These are phyloP conservation scores for Amphipoea lucens DNA, from an alignment of 2,888 invertebrate species.

Conservation along the genomic window DNA sequence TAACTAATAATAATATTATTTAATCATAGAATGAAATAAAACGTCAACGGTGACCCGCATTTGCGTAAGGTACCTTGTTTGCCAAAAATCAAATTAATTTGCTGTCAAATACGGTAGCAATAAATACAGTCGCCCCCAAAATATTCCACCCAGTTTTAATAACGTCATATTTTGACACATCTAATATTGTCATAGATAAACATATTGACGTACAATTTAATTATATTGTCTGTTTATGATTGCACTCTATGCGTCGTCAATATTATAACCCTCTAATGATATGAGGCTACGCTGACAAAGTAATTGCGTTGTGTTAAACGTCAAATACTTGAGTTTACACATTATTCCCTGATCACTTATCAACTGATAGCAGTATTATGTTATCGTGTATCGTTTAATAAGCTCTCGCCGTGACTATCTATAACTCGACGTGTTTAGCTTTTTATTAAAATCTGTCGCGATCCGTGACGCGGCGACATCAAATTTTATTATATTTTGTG, in stretches of 20 bases:
- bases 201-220: slow-evolving; percentile 56
- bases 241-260: slow-evolving; percentile 37
- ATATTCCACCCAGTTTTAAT: slow-evolving; percentile 42
- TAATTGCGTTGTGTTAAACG: slow-evolving; percentile 65
- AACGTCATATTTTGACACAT: slow-evolving; percentile 43
- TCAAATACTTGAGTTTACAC: slow-evolving; percentile 67
- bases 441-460: slow-evolving; percentile 74
- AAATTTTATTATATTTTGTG: slow-evolving; percentile 68
- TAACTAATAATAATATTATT: not conserved
- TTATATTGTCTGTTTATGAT: slow-evolving; percentile 61
- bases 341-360: slow-evolving; percentile 74
- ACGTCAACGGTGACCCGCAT: not conserved
- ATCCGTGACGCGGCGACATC: slow-evolving; percentile 66
- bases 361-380: slow-evolving; percentile 65
- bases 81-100: slow-evolving; percentile 5
- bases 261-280: slow-evolving; percentile 45
- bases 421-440: slow-evolving; percentile 48
- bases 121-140: slow-evolving; percentile 42
- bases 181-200: slow-evolving; percentile 59
- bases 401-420: slow-evolving; percentile 64
- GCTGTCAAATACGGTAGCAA: not conserved
- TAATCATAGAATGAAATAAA: not conserved
- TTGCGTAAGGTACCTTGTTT: not conserved
- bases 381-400: slow-evolving; percentile 72
- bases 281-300: slow-evolving; percentile 42